Conservation (phyloP, 2,888 invertebrate species). For the Brachycybe producta region DNA sequence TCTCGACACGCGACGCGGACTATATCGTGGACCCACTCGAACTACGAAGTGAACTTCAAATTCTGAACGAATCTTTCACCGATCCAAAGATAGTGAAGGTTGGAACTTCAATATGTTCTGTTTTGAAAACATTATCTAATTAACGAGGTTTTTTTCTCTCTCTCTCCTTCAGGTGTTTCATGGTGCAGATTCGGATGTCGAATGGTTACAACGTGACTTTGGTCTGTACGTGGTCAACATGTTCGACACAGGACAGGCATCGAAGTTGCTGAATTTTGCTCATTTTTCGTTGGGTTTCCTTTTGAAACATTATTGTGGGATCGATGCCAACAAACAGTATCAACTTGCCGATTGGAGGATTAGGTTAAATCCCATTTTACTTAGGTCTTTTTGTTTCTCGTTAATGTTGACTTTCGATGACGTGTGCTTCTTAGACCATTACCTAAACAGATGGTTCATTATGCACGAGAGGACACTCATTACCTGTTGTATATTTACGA, state of each 20-base stretch:
- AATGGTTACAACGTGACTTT: conserved; percentile 92
- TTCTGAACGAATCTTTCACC: conserved; percentile 78
- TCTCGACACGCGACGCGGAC: conserved; percentile 64
- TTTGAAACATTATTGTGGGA: conserved; percentile 59
- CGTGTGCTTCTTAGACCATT: conserved; percentile 53
- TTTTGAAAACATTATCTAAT: background rate
- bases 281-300: conserved; percentile 64
- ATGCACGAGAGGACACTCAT: conserved; percentile 91
- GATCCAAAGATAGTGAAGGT: conserved; percentile 82
- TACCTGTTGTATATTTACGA: conserved; percentile 83
- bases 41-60: conserved; percentile 64
- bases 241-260: conserved; percentile 90
- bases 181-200: conserved; percentile 73
- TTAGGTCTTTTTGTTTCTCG: background rate
- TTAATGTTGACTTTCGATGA: too few relatives aligned
- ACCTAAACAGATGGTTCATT: conserved; percentile 59
- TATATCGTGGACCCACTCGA: conserved; percentile 78
- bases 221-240: conserved; percentile 89
- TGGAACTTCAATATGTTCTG: conserved; percentile 21
- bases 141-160: background rate
- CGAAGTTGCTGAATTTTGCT: conserved; percentile 54
- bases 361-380: too few relatives aligned
- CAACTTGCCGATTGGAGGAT: conserved; percentile 94
- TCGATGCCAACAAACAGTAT: conserved; percentile 73
- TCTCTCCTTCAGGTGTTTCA: conserved; percentile 58